These are phyloP conservation scores for Actinernus sp. DNA, from an alignment of 92 coral and sea anemone genomes.

Conservation along the genomic window DNA sequence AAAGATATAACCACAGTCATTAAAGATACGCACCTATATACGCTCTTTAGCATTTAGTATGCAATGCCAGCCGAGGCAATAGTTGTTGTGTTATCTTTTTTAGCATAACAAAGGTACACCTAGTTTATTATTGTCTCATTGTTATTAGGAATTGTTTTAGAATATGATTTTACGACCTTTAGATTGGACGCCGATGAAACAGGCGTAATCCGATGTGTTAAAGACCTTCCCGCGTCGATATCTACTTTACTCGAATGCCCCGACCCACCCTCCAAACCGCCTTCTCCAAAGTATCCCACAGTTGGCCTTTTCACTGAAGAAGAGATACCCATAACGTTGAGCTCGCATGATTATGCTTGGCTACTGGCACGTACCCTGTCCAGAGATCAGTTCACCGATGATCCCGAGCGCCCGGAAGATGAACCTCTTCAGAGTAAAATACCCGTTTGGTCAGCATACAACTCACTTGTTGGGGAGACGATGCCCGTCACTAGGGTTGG, in stretches of 20 bases:
- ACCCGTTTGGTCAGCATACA: slow-evolving; percentile 47
- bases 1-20: slow-evolving; percentile 8
- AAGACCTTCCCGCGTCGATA: slow-evolving; percentile 50
- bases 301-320: slow-evolving; percentile 38
- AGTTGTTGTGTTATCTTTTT: no score
- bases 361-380: slow-evolving; percentile 59
- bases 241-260: slow-evolving; percentile 55
- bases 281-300: slow-evolving; percentile 20
- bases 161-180: neutral
- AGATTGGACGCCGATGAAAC: slow-evolving; percentile 3
- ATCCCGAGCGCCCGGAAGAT: slow-evolving; percentile 15
- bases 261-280: slow-evolving; percentile 39
- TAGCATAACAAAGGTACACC: slow-evolving; percentile 4
- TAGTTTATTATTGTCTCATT: slow-evolving; percentile 20
- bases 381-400: slow-evolving; percentile 19
- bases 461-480: slow-evolving; percentile 19
- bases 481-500: slow-evolving; percentile 25
- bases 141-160: neutral
- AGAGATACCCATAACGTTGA: slow-evolving; percentile 27
- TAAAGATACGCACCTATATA: no score
- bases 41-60: no score
- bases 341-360: slow-evolving; percentile 54
- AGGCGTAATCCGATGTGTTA: slow-evolving; percentile 44
- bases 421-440: slow-evolving; percentile 9
- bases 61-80: slow-evolving; percentile 15